Evolutionary conservation across 2,797 vertebrate genomes (phyloP).

Genomic region (Podarcis siculus): DNA sequence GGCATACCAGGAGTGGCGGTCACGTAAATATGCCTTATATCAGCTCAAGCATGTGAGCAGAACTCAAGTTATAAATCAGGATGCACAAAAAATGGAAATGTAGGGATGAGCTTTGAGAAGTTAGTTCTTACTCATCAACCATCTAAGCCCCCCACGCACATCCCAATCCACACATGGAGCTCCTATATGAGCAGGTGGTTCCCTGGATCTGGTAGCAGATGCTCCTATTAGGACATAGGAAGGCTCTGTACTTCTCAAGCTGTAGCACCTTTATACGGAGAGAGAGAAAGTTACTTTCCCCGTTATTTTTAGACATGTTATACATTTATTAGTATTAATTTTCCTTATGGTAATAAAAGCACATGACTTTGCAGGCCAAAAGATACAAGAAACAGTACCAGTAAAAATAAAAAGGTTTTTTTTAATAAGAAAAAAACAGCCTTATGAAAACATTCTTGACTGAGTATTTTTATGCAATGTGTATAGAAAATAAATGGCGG

Average conservation of each 20-base stretch:
- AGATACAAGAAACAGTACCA: conserved; percentile 26
- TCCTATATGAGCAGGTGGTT: too few species aligned
- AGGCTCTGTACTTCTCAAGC: not conserved
- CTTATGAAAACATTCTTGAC: conserved; percentile 33
- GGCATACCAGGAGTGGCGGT: too few species aligned
- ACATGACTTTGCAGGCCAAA: conserved; percentile 32
- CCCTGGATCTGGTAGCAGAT: too few species aligned
- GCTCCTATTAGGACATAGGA: not conserved
- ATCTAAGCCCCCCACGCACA: not conserved
- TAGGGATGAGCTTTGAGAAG: not conserved
- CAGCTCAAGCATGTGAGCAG: not conserved
- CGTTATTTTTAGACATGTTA: conserved; percentile 33
- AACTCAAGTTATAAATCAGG: not conserved
- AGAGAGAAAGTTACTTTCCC: conserved; percentile 3
- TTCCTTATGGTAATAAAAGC: not conserved
- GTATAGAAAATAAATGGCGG: conserved; percentile 14
- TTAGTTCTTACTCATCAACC: not conserved
- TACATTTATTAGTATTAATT: conserved; percentile 34
- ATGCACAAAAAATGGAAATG: not conserved
- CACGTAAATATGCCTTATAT: not conserved
- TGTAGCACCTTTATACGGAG: conserved; percentile 11
- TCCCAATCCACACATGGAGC: not conserved
- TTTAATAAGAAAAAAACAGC: not conserved
- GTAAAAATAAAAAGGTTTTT: conserved; percentile 20
- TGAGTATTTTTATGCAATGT: conserved; percentile 18